A percentile compares a stretch with the other conserved stretches of the same genome.
These are phyloP conservation scores for Acropternis orthonyx DNA, from an alignment of 2,797 vertebrate genomes.

Conservation along the genomic window DNA sequence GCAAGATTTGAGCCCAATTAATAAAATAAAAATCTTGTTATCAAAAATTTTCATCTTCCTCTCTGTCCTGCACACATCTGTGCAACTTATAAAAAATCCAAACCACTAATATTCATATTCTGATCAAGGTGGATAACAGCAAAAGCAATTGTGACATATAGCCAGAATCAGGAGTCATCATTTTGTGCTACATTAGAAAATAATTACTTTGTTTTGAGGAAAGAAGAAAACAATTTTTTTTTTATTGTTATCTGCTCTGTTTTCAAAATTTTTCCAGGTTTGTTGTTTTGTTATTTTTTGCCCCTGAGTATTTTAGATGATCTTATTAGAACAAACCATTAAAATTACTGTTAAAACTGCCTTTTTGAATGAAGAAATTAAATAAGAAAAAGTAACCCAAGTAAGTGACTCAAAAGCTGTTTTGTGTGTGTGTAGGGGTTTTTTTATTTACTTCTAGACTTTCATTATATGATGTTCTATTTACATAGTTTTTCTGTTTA, in stretches of 20 bases:
- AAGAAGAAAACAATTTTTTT: not conserved
- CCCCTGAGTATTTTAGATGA: not conserved
- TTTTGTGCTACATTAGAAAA: not conserved
- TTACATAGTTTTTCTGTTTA: constrained; percentile 31
- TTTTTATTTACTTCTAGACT: not conserved
- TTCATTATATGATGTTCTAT: not conserved
- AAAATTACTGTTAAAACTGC: not conserved
- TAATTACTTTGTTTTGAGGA: not conserved
- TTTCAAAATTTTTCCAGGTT: not conserved
- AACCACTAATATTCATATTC: not conserved
- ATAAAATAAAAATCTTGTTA: not conserved
- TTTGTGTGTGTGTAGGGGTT: not conserved
- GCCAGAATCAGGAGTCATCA: not conserved
- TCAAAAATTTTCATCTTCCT: not conserved
- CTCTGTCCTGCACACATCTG: rapidly evolving
- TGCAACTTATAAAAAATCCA: not conserved
- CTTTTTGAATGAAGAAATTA: not conserved
- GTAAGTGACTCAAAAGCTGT: not conserved
- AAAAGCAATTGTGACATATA: not conserved
- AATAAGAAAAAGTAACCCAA: not conserved
- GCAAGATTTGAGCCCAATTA: not conserved
- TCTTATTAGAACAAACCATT: not conserved
- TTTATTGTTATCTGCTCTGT: not conserved
- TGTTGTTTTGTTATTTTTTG: not conserved
- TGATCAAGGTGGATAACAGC: not conserved